A percentile compares a stretch with the other conserved stretches of the same genome.
Evolutionary conservation across 2,113 vertebrate genomes (phyloP).

Genomic region (Ictalurus punctatus): DNA sequence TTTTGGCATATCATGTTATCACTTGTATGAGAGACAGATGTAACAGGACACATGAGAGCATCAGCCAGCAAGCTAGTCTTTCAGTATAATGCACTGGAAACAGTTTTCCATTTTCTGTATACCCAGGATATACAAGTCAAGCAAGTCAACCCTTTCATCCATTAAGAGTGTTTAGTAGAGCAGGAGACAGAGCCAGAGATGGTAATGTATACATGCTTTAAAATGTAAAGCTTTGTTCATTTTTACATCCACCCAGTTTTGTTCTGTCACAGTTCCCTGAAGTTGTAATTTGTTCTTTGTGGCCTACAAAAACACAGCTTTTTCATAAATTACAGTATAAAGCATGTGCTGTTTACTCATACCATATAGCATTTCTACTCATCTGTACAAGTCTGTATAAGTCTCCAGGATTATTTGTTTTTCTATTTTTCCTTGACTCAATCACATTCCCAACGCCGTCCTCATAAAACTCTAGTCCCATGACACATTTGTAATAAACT

Average conservation of each 20-base stretch:
- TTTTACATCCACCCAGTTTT: neutral
- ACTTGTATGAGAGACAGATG: conserved; percentile 23
- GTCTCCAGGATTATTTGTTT: neutral
- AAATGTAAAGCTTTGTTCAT: conserved; percentile 4
- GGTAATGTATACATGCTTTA: conserved; percentile 9
- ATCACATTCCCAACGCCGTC: neutral
- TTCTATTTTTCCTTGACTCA: neutral
- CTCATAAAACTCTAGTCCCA: neutral
- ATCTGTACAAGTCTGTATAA: neutral
- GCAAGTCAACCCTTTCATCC: conserved; percentile 28
- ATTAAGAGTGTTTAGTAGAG: conserved; percentile 19
- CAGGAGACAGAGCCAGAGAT: neutral
- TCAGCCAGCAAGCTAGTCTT: conserved; percentile 8
- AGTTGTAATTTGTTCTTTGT: neutral
- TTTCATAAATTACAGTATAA: neutral
- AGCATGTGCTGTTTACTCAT: neutral
- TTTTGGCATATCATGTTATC: conserved; percentile 32
- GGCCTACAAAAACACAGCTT: neutral
- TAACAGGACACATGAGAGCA: conserved; percentile 13
- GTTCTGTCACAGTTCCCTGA: conserved; percentile 7
- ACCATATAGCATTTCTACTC: neutral
- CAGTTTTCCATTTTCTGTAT: neutral
- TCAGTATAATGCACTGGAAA: conserved; percentile 27
- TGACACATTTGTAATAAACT: conserved; percentile 7
- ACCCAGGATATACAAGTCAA: conserved; percentile 19